Evolutionary conservation across 1,140 invertebrate genomes (phyloP).

Genomic region (Bombus picipes): DNA sequence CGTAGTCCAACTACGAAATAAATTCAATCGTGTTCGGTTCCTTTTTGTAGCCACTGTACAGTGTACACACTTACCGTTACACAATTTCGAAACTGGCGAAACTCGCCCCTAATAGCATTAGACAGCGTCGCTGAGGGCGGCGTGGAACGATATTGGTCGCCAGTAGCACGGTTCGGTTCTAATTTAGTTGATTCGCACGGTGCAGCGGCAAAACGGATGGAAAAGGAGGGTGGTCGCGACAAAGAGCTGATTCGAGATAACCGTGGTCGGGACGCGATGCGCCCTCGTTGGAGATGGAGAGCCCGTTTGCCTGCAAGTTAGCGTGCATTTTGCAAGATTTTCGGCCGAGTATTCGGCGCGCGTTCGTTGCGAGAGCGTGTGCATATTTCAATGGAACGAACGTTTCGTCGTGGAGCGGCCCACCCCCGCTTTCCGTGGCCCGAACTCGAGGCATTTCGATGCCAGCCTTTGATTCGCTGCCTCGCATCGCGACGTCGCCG

Average conservation of each 20-base stretch:
- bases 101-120: no score
- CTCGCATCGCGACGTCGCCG: not conserved
- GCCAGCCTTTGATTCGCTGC: not conserved
- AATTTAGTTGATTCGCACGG: not conserved
- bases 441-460: not conserved
- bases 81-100: no score
- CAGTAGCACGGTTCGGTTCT: not conserved
- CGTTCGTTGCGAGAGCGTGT: not conserved
- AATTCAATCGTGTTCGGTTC: no score
- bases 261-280: not conserved
- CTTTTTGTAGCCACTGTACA: no score
- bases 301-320: constrained; percentile 25
- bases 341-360: not conserved
- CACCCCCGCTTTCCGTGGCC: not conserved
- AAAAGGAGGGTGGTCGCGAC: not conserved
- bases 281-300: not conserved
- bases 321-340: constrained; percentile 24
- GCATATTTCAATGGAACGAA: constrained; percentile 9
- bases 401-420: not conserved
- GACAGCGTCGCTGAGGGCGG: no score
- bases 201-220: not conserved
- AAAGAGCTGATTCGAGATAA: constrained; percentile 33
- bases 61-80: no score
- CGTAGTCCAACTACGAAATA: no score
- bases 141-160: no score